These are phyloP conservation scores for Fulica atra DNA, from an alignment of 2,113 vertebrate genomes.

Conservation along the genomic window DNA sequence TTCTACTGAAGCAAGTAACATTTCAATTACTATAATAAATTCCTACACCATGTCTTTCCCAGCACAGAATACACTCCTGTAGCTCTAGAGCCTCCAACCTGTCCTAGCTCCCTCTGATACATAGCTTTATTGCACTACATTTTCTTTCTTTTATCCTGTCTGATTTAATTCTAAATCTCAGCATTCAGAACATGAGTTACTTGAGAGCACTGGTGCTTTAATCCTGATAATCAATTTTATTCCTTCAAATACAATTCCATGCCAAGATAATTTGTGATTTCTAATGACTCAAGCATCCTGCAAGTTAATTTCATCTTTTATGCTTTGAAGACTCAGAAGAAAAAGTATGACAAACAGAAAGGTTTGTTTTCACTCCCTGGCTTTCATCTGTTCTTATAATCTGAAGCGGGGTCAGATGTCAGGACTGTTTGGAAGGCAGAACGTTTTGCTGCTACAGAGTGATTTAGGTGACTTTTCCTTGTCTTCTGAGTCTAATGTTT, in stretches of 20 bases:
- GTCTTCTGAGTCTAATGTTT: background rate
- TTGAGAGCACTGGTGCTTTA: background rate
- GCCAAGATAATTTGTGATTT: background rate
- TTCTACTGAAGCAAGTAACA: background rate
- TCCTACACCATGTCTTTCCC: background rate
- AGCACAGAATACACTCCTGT: background rate
- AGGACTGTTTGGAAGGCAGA: background rate
- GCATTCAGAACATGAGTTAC: background rate
- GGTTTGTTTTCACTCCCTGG: background rate
- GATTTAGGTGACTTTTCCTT: background rate
- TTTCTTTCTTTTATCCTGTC: background rate
- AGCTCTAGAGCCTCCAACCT: background rate
- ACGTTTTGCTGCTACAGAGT: background rate
- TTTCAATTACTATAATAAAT: background rate
- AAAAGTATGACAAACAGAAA: background rate
- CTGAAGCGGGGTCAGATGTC: background rate
- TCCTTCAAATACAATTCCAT: background rate
- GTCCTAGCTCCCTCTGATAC: background rate
- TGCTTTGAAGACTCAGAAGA: conserved; percentile 2
- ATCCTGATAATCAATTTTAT: background rate
- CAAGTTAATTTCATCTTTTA: background rate
- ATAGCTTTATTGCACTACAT: background rate
- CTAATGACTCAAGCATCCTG: background rate
- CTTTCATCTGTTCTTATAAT: conserved; percentile 18
- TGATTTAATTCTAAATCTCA: background rate